Evolutionary conservation across 2,888 invertebrate genomes (phyloP), one percentile per base, ranked within the genome.

Genomic region (Polymixis flavicincta): DNA sequence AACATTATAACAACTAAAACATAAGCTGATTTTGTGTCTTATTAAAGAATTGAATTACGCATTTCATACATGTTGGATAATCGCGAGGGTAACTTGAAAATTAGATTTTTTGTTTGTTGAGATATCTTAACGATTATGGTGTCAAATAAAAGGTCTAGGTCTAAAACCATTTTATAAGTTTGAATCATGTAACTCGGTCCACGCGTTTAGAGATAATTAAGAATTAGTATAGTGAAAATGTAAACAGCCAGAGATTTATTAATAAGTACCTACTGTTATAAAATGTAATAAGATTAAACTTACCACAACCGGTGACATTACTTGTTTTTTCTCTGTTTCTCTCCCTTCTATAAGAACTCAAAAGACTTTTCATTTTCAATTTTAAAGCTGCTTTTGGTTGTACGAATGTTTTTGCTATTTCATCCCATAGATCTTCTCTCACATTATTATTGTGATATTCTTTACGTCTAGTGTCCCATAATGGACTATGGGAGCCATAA

Each of bases 271-370:
- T 66, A 70, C 65, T 75, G 70, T 71, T 71, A 70, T 67, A 76
- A 70, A 74, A 65, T 74, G 64, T 74, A 64, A 70, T 70, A 70
- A 69, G 74, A 70, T 75, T 74, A 74, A 74, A 70, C 71, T 68
- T 74, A 65, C 74, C 68, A 74, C 52, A 78, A 59, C 74, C 77
- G 11, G 69, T 70, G 50, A 74, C 32, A 32, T 32, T 32, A 32
- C 32, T 32, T 32, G 32, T 32, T 32, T 32, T 32, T 32, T 32
- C 32, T 71, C 74, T 68, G 64, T 71, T 71, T 68, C 71, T 78
- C 74, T 74, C 78, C 71, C 74, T 67, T 74, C 78, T 68, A 64
- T 78, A 78, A 54, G 74, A 74, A 71, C 74, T 74, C 64, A 71
- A 64, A 64, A 78, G 71, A 67, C 74, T 74, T 50, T 73, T 74